Conservation (phyloP, 2,113 vertebrate genomes). For the Oreochromis spilurus region DNA sequence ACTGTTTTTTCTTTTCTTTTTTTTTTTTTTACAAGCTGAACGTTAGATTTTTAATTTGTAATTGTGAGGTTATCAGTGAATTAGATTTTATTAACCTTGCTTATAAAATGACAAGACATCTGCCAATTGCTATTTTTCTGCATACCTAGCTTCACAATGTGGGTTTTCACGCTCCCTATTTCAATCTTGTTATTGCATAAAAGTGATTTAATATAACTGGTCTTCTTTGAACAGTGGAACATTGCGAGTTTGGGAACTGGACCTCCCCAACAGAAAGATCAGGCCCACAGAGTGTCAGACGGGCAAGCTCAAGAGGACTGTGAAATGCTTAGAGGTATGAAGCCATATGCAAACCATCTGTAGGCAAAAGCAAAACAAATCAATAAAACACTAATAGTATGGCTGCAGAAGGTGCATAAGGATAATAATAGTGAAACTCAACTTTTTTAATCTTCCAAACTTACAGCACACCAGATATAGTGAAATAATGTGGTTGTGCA, state of each 20-base stretch:
- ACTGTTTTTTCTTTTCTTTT: neutral
- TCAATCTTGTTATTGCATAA: neutral
- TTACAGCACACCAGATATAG: neutral
- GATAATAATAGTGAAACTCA: neutral
- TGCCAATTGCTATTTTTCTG: neutral
- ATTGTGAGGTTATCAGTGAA: neutral
- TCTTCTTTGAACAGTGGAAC: slow-evolving; percentile 70
- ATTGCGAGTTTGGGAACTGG: slow-evolving; percentile 83
- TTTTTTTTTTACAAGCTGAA: neutral
- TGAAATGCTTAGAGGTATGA: slow-evolving; percentile 75
- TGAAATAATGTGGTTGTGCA: neutral
- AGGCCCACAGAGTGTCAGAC: slow-evolving; percentile 75
- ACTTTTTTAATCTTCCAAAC: neutral
- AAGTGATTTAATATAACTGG: neutral
- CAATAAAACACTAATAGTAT: neutral
- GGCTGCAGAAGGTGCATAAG: neutral
- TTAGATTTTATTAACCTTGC: neutral
- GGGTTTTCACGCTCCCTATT: neutral
- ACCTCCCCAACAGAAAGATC: slow-evolving; percentile 79
- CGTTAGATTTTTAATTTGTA: neutral
- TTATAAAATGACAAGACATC: neutral
- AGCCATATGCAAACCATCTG: neutral
- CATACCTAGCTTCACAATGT: neutral
- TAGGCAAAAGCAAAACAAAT: neutral
- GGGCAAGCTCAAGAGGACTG: slow-evolving; percentile 75